Evolutionary conservation across 2,113 vertebrate genomes (phyloP), one percentile per base, ranked within the genome.

Genomic region (Lipophrys pholis): DNA sequence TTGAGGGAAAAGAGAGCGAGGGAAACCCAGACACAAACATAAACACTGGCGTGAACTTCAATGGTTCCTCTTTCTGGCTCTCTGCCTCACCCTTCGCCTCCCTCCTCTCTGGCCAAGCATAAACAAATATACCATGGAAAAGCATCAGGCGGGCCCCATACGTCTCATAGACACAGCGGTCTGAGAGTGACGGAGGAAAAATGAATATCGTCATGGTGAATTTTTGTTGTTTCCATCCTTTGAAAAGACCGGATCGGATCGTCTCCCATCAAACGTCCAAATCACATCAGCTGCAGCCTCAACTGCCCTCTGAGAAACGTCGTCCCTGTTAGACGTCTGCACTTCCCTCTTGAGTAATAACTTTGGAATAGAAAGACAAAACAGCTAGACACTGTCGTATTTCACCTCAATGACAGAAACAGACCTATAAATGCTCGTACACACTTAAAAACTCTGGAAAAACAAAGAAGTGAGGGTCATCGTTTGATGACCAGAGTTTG

Each of bases 1-100:
- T 38, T 60, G 72, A 81, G 36, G 71, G 67, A 72, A 73, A 56
- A 42, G 68, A 52, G 74, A 76, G 77, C 51, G 80, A 88, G 64
- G 62, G 72, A 81, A 86, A 86, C 55, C 89, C 87, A 92, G 91
- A 92, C 91, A 91, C 87, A 90, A 92, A 91, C 88, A 92, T 90
- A 89, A 92, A 92, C 88, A 92, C 67, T 81, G 84, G 84, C 74
- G 39, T 16, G 69, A 12, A 88, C 88, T 88, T 92, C 84, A 92
- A 87, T 89, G 80, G 71, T 79, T 85, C 78, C 79, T 75, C 82
- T 88, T 76, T 89, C 71, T 69, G 78, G 50, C 51, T 70, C 40
- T 17, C 42, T 41, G 66, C 67, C 61, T 70, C 67, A 46, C 63
- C 72, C 60, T 55, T 62, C 43, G 6, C 56, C 72, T 39, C 84